Evolutionary conservation across 2,113 vertebrate genomes (phyloP).

Genomic region (Triplophysa siluroides): DNA sequence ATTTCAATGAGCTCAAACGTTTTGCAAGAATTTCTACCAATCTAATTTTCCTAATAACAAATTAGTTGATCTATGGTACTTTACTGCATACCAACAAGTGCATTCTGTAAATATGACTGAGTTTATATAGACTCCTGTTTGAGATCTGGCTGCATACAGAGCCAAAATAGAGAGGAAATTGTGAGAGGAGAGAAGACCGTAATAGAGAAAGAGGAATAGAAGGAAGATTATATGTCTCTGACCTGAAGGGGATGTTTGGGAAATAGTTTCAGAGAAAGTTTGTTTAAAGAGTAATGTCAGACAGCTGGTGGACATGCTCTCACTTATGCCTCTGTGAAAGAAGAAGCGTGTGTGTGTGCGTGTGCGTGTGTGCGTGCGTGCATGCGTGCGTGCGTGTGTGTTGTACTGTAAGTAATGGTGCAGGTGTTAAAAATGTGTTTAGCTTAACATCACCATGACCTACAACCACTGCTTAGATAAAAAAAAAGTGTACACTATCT

Average conservation of each 20-base stretch:
- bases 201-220: conserved; percentile 9
- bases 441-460: conserved; percentile 7
- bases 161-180: conserved; percentile 15
- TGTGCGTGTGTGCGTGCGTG: background rate
- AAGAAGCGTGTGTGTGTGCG: conserved; percentile 1
- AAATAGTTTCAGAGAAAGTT: conserved; percentile 53
- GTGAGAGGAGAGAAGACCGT: background rate
- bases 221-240: conserved; percentile 55
- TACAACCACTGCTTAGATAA: background rate
- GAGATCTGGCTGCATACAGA: background rate
- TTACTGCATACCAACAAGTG: background rate
- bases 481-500: background rate
- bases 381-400: conserved; percentile 1
- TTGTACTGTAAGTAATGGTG: background rate
- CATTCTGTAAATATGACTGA: conserved; percentile 44
- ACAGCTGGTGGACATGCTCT: conserved; percentile 44
- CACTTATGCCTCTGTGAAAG: conserved; percentile 32
- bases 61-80: background rate
- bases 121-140: conserved; percentile 37
- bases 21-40: no score
- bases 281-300: conserved; percentile 44
- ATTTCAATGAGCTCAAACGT: no score
- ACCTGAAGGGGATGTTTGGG: conserved; percentile 57
- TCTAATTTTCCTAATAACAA: no score
- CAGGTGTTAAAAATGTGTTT: conserved; percentile 41